Evolutionary conservation across 2,888 invertebrate genomes (phyloP).

Genomic region (Myathropa florea): DNA sequence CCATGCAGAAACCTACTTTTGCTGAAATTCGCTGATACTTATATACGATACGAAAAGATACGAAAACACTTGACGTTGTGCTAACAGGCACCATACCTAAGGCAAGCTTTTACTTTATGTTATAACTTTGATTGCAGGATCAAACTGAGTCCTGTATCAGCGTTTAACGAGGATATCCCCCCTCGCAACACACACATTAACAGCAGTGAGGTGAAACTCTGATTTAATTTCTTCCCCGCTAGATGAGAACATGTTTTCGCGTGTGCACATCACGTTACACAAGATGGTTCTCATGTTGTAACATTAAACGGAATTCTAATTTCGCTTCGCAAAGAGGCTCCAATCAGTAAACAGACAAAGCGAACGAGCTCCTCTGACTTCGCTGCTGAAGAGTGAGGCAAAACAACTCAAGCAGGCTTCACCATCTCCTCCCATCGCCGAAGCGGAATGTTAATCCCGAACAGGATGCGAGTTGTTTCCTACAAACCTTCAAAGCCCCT

Average conservation of each 20-base stretch:
- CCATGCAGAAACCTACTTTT: no score
- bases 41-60: no score
- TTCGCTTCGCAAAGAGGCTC: neutral
- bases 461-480: conserved; percentile 18
- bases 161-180: neutral
- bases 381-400: neutral
- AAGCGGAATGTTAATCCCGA: neutral
- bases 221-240: neutral
- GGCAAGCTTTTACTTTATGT: no score
- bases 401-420: neutral
- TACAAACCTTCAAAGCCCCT: neutral
- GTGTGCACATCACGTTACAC: neutral
- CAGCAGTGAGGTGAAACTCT: neutral
- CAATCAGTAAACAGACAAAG: neutral
- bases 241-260: neutral
- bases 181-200: neutral
- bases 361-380: neutral
- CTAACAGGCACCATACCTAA: no score
- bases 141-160: neutral
- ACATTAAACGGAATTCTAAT: neutral
- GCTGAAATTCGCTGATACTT: no score
- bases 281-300: neutral
- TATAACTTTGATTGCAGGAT: neutral
- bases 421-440: neutral
- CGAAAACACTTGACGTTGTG: no score